These are phyloP conservation scores for Rhynchonema sp. DNA, from an alignment of 2,888 invertebrate genomes.

Conservation along the genomic window DNA sequence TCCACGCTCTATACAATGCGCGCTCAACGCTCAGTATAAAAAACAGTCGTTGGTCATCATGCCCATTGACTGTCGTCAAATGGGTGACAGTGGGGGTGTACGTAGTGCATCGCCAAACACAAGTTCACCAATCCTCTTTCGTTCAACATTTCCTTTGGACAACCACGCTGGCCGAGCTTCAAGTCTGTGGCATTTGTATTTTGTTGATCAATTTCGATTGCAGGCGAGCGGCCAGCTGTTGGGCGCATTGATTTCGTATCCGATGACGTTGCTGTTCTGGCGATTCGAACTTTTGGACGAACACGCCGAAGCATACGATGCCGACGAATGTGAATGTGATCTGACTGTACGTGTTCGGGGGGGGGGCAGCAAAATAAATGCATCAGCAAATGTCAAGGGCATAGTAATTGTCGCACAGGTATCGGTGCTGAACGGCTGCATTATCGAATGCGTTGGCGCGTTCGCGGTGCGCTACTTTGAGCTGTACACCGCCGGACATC, in stretches of 20 bases:
- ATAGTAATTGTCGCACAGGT: neutral
- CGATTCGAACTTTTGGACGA: neutral
- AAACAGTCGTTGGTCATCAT: too few species aligned
- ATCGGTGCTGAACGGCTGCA: constrained; percentile 1
- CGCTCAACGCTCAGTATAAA: too few species aligned
- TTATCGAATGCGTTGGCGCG: constrained; percentile 1
- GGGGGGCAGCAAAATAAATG: neutral
- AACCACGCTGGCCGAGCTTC: too few species aligned
- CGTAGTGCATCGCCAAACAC: too few species aligned
- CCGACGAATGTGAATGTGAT: neutral
- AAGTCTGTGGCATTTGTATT: too few species aligned
- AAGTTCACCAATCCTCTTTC: too few species aligned
- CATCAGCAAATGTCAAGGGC: neutral
- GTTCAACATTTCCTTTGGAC: too few species aligned
- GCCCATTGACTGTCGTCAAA: too few species aligned
- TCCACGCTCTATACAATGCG: too few species aligned
- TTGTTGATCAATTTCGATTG: neutral
- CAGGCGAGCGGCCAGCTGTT: neutral
- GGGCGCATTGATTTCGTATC: neutral
- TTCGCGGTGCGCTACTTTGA: neutral
- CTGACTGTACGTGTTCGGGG: constrained; percentile 1
- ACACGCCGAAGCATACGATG: neutral
- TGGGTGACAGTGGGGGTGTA: too few species aligned
- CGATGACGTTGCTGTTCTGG: constrained; percentile 1
- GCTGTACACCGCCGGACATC: neutral